Base-by-base conservation (phyloP, 2,113 vertebrate genomes). In the Ceyx margarethae region DNA sequence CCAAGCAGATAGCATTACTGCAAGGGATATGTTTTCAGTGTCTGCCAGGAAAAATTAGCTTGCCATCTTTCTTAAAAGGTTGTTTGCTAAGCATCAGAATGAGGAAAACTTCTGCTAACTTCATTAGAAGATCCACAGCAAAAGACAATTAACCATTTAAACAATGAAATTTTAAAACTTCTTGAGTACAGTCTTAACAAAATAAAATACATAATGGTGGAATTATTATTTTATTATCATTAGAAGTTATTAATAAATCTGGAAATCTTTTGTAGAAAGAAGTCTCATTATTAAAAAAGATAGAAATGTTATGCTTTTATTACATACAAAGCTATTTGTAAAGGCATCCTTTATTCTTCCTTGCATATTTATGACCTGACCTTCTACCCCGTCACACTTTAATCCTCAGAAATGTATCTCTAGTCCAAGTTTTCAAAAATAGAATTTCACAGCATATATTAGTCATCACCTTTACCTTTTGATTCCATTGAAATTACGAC, bases 1-100 rank as follows among this genome's bases (percentile, higher is more conserved):
- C 57, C n/a, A 89, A 73, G 71, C 33, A 91, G 77, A 68, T 96
- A 94, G 19, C 50, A 51, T 80, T 90, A 43, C 29, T 75, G 46
- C 58, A 85, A 73, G 1, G 1, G 18, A 57, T 51, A 64, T 74
- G 53, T 89, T 83, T 87, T 54, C 72, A 53, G 35, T 48, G 22
- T 23, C 71, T 81, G 35, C 33, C 45, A 79, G 43, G 50, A 14
- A 91, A 89, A 87, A 51, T 82, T 74, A 67, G 8, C 43, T 93
- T 94, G 26, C 45, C 7, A 67, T 74, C 28, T n/a, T 95, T 64
- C 26, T 62, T 84, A 50, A 67, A 48, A 67, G 60, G 17, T 16
- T 69, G 14, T 43, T 14, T 62, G 61, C 19, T 54, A 53, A 72
- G 28, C 91, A 61, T 51, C 54, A 83, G 54, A 35, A 78, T 48